Percentiles rank a stretch among this genome's conserved stretches.
Conservation (phyloP, 2,797 vertebrate species). For the Rhodeus uyekii region DNA sequence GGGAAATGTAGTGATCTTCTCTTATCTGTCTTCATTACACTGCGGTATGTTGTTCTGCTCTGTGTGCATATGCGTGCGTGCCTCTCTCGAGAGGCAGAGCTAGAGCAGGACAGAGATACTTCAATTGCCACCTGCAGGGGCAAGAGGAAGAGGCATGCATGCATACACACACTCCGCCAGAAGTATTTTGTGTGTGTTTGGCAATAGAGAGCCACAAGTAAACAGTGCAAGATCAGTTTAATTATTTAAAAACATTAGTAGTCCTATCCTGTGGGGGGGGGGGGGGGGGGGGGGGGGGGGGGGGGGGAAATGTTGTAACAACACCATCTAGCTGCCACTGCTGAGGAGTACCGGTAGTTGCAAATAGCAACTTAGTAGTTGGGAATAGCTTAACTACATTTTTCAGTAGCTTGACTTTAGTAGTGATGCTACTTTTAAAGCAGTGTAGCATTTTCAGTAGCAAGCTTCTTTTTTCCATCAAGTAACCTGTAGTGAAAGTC, state of each 20-base stretch:
- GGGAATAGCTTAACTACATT: not conserved
- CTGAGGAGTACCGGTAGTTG: not conserved
- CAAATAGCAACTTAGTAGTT: not conserved
- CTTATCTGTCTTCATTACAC: constrained; percentile 45
- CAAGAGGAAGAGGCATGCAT: not conserved
- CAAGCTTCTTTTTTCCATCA: not conserved
- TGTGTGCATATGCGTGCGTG: not conserved
- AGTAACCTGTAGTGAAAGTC: not conserved
- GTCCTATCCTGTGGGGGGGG: too few relatives aligned
- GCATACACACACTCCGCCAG: not conserved
- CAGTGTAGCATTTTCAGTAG: not conserved
- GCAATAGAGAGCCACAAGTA: not conserved
- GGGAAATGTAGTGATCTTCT: constrained; percentile 16
- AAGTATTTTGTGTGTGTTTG: not conserved
- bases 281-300: too few relatives aligned
- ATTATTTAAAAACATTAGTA: not conserved
- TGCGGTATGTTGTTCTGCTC: constrained; percentile 14
- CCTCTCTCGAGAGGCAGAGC: constrained; percentile 14
- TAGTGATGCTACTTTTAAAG: not conserved
- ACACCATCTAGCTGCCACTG: not conserved
- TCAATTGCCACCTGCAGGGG: constrained; percentile 37
- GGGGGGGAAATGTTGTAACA: not conserved
- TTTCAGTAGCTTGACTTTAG: not conserved
- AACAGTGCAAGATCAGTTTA: not conserved
- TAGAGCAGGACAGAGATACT: constrained; percentile 14